Conservation (phyloP, 2,888 invertebrate genomes). For the Cabera pusaria region DNA sequence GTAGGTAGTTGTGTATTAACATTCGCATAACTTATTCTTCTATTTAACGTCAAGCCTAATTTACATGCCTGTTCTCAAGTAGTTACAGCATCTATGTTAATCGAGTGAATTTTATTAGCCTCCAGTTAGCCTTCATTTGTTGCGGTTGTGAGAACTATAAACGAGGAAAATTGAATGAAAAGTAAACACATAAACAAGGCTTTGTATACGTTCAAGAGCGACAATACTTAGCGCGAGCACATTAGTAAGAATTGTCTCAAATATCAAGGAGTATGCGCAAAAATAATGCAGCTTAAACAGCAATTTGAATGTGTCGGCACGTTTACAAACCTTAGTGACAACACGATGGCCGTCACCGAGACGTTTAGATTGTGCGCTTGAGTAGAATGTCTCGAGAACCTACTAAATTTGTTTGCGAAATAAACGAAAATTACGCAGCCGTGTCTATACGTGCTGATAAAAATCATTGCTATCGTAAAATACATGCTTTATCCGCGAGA, state of each 20-base stretch:
- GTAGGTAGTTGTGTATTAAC: constrained; percentile 14
- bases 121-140: constrained; percentile 11
- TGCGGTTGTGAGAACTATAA: constrained; percentile 6
- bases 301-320: constrained; percentile 61
- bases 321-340: constrained; percentile 55
- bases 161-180: constrained; percentile 14
- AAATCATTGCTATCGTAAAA: constrained; percentile 10
- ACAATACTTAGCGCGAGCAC: constrained; percentile 6
- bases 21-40: constrained; percentile 5
- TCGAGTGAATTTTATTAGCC: constrained; percentile 12
- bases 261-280: constrained; percentile 51
- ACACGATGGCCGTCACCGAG: constrained; percentile 55
- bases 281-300: constrained; percentile 52
- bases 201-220: constrained; percentile 1
- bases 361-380: constrained; percentile 54
- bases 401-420: constrained; percentile 56
- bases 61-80: constrained; percentile 9
- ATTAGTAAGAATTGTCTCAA: constrained; percentile 46
- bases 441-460: constrained; percentile 25
- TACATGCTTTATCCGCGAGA: constrained; percentile 8
- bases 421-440: constrained; percentile 35
- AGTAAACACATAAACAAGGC: not conserved
- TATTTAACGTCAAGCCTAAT: constrained; percentile 8
- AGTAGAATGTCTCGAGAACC: constrained; percentile 47
- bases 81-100: constrained; percentile 3